These are phyloP conservation scores for Maniola jurtina DNA, from an alignment of 1,140 invertebrate genomes.

Conservation along the genomic window DNA sequence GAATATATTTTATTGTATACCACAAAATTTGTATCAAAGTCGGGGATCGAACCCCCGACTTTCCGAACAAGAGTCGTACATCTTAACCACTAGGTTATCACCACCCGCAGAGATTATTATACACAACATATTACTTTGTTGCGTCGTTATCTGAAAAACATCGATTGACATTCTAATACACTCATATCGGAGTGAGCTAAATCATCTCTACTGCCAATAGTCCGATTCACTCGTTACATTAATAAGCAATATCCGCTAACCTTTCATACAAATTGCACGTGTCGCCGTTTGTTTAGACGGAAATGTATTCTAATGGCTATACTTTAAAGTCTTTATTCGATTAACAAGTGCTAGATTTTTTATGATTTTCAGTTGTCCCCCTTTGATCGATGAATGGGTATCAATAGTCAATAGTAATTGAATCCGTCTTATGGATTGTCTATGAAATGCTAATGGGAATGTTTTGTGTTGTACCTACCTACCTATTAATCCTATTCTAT, in stretches of 20 bases:
- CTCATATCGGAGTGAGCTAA: conserved; percentile 30
- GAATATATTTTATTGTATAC: too few relatives aligned
- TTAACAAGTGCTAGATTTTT: conserved; percentile 19
- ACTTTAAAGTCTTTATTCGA: conserved; percentile 20
- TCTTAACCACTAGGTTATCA: too few relatives aligned
- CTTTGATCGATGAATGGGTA: conserved; percentile 15
- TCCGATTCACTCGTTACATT: conserved; percentile 54
- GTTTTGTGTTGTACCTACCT: neutral
- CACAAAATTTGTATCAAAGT: too few relatives aligned
- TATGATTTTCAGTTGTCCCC: conserved; percentile 31
- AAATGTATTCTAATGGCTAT: conserved; percentile 29
- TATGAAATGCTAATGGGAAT: conserved; percentile 8
- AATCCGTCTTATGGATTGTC: conserved; percentile 5
- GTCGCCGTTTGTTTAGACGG: conserved; percentile 33
- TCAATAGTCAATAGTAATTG: conserved; percentile 15
- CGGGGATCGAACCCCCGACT: too few relatives aligned
- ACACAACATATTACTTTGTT: neutral
- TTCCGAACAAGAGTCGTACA: too few relatives aligned
- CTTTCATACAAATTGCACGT: conserved; percentile 57
- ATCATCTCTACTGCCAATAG: conserved; percentile 66
- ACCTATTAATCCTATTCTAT: too few relatives aligned
- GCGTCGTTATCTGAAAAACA: too few relatives aligned
- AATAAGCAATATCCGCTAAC: conserved; percentile 71
- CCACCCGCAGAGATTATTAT: too few relatives aligned
- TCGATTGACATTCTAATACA: neutral